Base-by-base conservation (phyloP, 2,797 vertebrate genomes). In the Percopsis omiscomaycus region DNA sequence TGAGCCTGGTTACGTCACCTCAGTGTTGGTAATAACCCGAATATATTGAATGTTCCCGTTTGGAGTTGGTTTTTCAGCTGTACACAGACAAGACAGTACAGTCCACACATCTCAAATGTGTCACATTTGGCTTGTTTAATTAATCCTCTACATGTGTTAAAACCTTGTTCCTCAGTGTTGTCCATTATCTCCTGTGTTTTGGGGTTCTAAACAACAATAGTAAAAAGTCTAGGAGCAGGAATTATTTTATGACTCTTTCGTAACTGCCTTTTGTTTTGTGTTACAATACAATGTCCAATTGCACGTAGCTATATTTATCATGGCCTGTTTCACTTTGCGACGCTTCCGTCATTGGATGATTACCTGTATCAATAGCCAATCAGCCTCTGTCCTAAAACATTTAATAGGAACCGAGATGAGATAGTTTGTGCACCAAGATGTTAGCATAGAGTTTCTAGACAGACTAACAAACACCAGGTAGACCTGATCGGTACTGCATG, bases 1-100 rank as follows among this genome's bases (percentile, higher is more conserved):
- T 13, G 48, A 45, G 48, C 50, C 51, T 61, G 28, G 28, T 71
- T 66, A 55, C 46, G 32, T 77, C 64, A 71, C 61, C 46, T 57
- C 60, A 52, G 4, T 27, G 48, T 11, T 0, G 50, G 16, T 29
- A 52, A 45, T 66, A 65, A n/a, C 1, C 2, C 12, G 30, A 29
- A 11, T 42, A n/a, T 59, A 30, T 42, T 46, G 15, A 46, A 28
- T 3, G 11, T 2, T 37, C 11, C 49, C 4, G 13, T 30, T 49
- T 30, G 30, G 52, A 1, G 54, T 68, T 32, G 59, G 5, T 61
- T 16, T 66, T 13, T 50, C 1, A 62, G 48, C 52, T 46, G 22
- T 49, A 46, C 4, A 32, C 5, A 15, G 3, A 9, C 9, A n/a
- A 16, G n/a, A 58, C 14, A 56, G 30, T 44, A 16, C 5, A 30